Evolutionary conservation across 1,140 invertebrate genomes (phyloP).

Genomic region (Harlomillsia oculata): DNA sequence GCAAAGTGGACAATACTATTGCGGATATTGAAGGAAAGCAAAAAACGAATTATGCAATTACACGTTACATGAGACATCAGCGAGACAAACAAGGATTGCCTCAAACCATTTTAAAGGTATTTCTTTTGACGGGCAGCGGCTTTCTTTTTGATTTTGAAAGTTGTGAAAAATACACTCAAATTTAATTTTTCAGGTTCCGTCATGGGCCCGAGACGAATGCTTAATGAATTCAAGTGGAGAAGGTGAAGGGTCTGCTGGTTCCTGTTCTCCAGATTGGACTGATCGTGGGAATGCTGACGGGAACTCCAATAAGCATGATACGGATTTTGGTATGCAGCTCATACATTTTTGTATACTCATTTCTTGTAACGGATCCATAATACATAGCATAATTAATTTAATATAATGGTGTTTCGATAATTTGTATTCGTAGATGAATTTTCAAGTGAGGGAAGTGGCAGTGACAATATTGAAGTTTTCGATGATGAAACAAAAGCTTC

Average conservation of each 20-base stretch:
- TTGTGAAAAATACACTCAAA: neutral
- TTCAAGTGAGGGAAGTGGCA: constrained; percentile 53
- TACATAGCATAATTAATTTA: constrained; percentile 5
- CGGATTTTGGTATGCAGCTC: constrained; percentile 54
- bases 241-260: constrained; percentile 45
- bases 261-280: constrained; percentile 50
- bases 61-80: constrained; percentile 72
- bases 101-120: constrained; percentile 71
- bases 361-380: too few relatives aligned
- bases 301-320: constrained; percentile 66
- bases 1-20: constrained; percentile 71
- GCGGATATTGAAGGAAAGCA: constrained; percentile 68
- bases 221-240: constrained; percentile 36
- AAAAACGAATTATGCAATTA: constrained; percentile 64
- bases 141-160: neutral
- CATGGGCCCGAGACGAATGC: constrained; percentile 59
- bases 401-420: constrained; percentile 3
- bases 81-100: constrained; percentile 81
- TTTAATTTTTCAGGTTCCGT: constrained; percentile 53
- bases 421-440: constrained; percentile 56
- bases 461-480: constrained; percentile 29
- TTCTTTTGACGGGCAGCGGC: neutral
- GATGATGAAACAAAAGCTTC: constrained; percentile 41
- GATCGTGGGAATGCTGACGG: constrained; percentile 73
- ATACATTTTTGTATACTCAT: neutral